Evolutionary conservation across 2,113 vertebrate species (phyloP).

Genomic region (Rhabdomys dilectus): DNA sequence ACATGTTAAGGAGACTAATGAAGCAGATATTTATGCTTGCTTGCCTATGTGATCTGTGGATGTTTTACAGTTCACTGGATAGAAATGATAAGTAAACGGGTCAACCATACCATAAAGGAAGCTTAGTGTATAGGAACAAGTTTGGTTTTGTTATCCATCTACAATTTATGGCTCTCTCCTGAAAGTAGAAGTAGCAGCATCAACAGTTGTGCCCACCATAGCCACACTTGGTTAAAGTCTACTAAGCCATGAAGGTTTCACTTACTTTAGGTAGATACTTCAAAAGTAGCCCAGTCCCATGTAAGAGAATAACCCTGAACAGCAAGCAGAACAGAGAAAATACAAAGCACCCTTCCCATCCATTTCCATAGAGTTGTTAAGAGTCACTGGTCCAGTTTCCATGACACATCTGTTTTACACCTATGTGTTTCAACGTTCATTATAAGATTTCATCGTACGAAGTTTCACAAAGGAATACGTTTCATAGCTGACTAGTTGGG

Average conservation of each 20-base stretch:
- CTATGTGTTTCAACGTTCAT: conserved; percentile 55
- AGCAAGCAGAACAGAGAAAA: conserved; percentile 72
- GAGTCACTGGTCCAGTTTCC: conserved; percentile 64
- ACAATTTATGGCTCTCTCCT: conserved; percentile 10
- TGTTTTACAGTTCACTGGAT: conserved; percentile 32
- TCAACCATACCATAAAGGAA: conserved; percentile 56
- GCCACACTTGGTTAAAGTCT: conserved; percentile 27
- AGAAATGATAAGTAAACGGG: conserved; percentile 61
- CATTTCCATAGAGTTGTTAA: conserved; percentile 64
- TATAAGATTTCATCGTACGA: conserved; percentile 12
- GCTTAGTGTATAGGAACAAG: conserved; percentile 26
- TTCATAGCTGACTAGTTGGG: conserved; percentile 55
- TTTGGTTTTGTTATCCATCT: conserved; percentile 57
- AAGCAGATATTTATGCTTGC: conserved; percentile 57
- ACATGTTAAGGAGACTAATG: conserved; percentile 51
- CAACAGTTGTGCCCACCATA: not conserved
- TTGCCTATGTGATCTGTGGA: conserved; percentile 49
- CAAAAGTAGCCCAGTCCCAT: conserved; percentile 70
- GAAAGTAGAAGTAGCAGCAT: conserved; percentile 45
- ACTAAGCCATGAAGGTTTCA: conserved; percentile 23
- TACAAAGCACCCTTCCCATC: conserved; percentile 2
- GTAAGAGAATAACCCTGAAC: conserved; percentile 71
- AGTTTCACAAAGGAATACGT: not conserved
- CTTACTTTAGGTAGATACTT: conserved; percentile 70
- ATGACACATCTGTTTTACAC: conserved; percentile 23